Conservation (phyloP, 2,888 invertebrate genomes). For the Andrena bucephala region DNA sequence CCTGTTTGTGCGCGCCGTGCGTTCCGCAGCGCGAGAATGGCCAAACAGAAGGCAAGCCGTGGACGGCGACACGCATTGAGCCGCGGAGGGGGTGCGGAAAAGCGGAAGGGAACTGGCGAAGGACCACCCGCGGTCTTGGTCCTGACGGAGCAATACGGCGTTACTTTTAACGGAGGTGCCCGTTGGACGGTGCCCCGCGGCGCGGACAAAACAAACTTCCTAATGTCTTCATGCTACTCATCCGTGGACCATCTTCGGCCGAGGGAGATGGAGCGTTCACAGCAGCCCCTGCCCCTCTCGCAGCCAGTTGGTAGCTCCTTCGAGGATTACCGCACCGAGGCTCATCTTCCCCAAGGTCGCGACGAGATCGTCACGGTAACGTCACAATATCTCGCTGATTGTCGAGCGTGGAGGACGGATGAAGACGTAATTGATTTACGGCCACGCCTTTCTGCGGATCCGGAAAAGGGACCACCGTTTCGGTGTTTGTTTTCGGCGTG, state of each 20-base stretch:
- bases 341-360: slow-evolving; percentile 43
- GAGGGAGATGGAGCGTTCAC: slow-evolving; percentile 9
- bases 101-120: slow-evolving; percentile 51
- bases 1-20: slow-evolving; percentile 68
- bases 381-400: slow-evolving; percentile 33
- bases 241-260: slow-evolving; percentile 33
- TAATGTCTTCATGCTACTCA: slow-evolving; percentile 82
- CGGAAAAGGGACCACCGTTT: slow-evolving; percentile 9
- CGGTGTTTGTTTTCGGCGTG: slow-evolving; percentile 46
- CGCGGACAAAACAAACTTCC: slow-evolving; percentile 79
- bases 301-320: slow-evolving; percentile 62
- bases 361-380: slow-evolving; percentile 52
- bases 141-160: slow-evolving; percentile 69
- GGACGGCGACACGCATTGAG: slow-evolving; percentile 49
- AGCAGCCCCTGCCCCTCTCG: slow-evolving; percentile 4
- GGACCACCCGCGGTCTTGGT: slow-evolving; percentile 43
- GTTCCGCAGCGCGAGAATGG: slow-evolving; percentile 48
- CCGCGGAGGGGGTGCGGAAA: slow-evolving; percentile 36
- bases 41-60: slow-evolving; percentile 60
- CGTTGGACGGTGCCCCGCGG: slow-evolving; percentile 68
- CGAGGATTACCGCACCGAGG: slow-evolving; percentile 55
- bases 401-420: slow-evolving; percentile 48
- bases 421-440: slow-evolving; percentile 59
- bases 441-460: slow-evolving; percentile 3
- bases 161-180: slow-evolving; percentile 60